Conservation (phyloP, 1,140 invertebrate species). For the Homarus americanus region DNA sequence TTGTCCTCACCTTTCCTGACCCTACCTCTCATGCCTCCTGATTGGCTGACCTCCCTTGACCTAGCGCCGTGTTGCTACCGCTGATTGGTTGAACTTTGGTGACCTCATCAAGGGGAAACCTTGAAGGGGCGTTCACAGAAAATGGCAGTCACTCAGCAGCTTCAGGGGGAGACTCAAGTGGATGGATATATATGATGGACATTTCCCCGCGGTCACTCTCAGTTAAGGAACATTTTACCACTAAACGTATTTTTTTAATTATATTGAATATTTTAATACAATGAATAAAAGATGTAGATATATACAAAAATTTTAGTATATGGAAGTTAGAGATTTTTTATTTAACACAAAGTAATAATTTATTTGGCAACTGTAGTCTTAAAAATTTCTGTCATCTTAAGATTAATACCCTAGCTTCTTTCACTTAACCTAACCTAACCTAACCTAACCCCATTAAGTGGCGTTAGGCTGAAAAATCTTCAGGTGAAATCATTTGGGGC, state of each 20-base stretch:
- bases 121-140: conserved; percentile 38
- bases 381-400: background rate
- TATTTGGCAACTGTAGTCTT: background rate
- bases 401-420: background rate
- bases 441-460: background rate
- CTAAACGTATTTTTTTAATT: too few relatives aligned
- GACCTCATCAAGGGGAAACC: conserved; percentile 53
- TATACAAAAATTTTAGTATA: too few relatives aligned
- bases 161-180: background rate
- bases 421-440: too few relatives aligned
- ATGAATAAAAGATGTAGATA: too few relatives aligned
- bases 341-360: background rate
- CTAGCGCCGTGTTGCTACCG: conserved; percentile 13
- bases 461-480: background rate
- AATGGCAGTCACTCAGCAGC: background rate
- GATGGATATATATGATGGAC: background rate
- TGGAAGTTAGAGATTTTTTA: background rate
- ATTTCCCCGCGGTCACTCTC: too few relatives aligned
- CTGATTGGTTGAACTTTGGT: conserved; percentile 53
- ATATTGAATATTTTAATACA: too few relatives aligned
- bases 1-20: conserved; percentile 25
- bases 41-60: conserved; percentile 36
- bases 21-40: conserved; percentile 12
- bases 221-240: too few relatives aligned
- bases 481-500: background rate